Conservation (phyloP, 2,888 invertebrate genomes). For the Drosophila incognita region DNA sequence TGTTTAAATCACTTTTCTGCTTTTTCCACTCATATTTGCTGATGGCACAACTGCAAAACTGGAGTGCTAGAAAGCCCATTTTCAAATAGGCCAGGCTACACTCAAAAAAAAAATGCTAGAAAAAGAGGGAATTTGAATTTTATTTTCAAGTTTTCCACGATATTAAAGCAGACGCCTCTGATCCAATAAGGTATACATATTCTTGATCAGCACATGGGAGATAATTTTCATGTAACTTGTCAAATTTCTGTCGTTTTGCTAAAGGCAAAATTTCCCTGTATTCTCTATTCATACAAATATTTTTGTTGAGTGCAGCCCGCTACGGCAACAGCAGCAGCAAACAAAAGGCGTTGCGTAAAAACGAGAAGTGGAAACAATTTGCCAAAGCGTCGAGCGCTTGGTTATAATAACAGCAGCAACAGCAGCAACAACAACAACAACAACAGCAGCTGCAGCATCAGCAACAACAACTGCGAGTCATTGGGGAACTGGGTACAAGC, state of each 20-base stretch:
- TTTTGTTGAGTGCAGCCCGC: background rate
- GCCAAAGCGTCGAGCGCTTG: conserved; percentile 74
- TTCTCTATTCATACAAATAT: background rate
- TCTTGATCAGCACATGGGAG: no score
- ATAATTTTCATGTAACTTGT: background rate
- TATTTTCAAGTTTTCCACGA: background rate
- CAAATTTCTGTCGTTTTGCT: background rate
- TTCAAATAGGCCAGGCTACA: conserved; percentile 51
- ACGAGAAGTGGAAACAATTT: conserved; percentile 78
- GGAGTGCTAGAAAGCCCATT: conserved; percentile 44
- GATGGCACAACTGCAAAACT: conserved; percentile 37
- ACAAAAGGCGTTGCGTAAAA: conserved; percentile 56
- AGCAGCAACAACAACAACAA: conserved; percentile 32
- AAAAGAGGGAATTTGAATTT: background rate
- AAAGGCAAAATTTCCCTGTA: background rate
- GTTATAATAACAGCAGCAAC: conserved; percentile 72
- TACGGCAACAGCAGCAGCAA: conserved; percentile 23
- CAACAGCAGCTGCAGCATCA: background rate
- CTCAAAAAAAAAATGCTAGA: background rate
- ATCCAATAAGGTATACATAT: background rate
- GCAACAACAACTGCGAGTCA: conserved; percentile 39
- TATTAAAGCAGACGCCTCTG: background rate
- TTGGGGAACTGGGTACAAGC: conserved; percentile 51
- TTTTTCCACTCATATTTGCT: conserved; percentile 22
- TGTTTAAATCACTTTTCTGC: conserved; percentile 35